Conservation (phyloP, 2,888 invertebrate species). For the Himalopsyche anomala region DNA sequence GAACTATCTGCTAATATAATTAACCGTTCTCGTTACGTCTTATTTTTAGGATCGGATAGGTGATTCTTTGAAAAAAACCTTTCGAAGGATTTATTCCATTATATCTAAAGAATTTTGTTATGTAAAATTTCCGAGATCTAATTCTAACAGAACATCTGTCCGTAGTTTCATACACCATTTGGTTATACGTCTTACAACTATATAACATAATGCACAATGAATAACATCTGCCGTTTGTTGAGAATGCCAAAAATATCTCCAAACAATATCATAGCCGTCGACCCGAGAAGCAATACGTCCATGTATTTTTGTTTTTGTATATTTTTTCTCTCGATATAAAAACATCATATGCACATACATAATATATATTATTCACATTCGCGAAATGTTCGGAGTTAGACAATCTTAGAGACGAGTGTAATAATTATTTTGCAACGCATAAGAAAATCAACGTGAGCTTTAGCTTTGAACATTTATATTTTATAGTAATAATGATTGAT, state of each 20-base stretch:
- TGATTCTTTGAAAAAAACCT: too few relatives aligned
- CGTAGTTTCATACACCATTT: too few relatives aligned
- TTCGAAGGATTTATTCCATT: too few relatives aligned
- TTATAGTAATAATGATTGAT: too few relatives aligned
- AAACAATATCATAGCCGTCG: not conserved
- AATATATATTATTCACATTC: not conserved
- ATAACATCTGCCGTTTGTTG: constrained; percentile 1
- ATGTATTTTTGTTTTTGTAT: not conserved
- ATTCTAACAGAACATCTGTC: too few relatives aligned
- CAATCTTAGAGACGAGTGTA: not conserved
- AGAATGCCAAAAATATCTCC: not conserved
- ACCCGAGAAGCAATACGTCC: not conserved
- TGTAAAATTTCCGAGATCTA: too few relatives aligned
- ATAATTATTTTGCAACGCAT: not conserved
- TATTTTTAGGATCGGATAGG: too few relatives aligned
- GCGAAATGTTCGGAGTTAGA: not conserved
- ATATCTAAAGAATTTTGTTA: too few relatives aligned
- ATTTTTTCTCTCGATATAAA: not conserved
- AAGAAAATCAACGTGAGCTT: not conserved
- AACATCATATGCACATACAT: not conserved
- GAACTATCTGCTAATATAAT: too few relatives aligned
- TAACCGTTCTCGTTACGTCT: too few relatives aligned
- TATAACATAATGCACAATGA: not conserved
- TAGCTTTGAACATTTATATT: too few relatives aligned
- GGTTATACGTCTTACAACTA: too few relatives aligned